phyloP scores from a whole-genome alignment of 2,888 invertebrate genomes.

The Eristalinus aeneus region DNA sequence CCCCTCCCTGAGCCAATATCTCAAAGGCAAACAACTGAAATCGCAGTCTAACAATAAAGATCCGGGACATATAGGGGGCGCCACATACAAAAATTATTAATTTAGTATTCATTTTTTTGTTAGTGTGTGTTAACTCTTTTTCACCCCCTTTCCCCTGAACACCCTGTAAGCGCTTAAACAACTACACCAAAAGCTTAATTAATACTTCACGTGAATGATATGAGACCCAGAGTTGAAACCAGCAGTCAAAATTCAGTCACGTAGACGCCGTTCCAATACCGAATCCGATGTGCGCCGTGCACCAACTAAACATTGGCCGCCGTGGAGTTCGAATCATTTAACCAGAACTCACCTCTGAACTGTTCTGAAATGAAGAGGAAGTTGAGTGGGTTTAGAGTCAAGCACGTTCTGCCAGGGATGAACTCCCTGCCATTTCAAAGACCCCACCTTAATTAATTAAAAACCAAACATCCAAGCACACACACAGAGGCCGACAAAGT shows the following conservation, averaged over 20 bases:
- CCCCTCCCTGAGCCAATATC: too few species aligned
- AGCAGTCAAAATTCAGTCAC: conserved; percentile 16
- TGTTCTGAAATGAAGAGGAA: neutral
- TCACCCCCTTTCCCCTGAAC: neutral
- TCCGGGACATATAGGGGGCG: too few species aligned
- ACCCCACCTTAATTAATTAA: neutral
- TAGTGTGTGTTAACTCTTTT: too few species aligned
- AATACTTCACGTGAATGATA: neutral
- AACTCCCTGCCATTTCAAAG: neutral
- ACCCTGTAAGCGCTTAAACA: neutral
- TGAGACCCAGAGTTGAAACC: neutral
- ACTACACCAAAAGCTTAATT: neutral
- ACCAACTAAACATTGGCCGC: neutral
- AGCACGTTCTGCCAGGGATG: neutral
- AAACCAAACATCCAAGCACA: neutral
- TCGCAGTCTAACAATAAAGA: too few species aligned
- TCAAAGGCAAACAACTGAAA: too few species aligned
- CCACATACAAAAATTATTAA: too few species aligned
- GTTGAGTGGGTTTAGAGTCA: neutral
- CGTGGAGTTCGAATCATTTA: neutral
- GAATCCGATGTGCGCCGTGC: conserved; percentile 25
- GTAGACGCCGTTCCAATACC: conserved; percentile 34
- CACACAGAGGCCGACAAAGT: neutral
- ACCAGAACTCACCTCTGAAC: neutral
- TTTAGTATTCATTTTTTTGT: too few species aligned